Evolutionary conservation across 1,140 invertebrate species (phyloP), one percentile per base, ranked within the genome.

Genomic region (Acromyrmex heyeri): DNA sequence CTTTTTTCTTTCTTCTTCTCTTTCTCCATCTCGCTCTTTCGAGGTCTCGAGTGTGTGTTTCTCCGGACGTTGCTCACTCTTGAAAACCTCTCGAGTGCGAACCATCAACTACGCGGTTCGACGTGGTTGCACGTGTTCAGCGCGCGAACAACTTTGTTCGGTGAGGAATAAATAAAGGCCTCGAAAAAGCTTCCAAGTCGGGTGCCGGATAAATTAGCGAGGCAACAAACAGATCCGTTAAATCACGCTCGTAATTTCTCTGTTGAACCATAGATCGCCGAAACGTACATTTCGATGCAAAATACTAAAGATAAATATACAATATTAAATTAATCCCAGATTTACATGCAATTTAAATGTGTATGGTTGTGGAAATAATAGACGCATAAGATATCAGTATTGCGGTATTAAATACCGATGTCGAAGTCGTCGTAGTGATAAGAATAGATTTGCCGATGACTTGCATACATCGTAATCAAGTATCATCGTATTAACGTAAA

Each of bases 71-170:
- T 83, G 79, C 69, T 73, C 48, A 62, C 44, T 83, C 67, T 83
- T 61, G 82, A 65, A 85, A 85, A 57, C 24, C 75, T 85, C 81
- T 85, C 57, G 70, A 64, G 61, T 76, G 59, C 55, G 59, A 21
- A 85, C 8, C 50, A 70, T 57, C 64, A 81, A 57, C 48, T 21
- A 12, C 53, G 24, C 24, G 48, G 64, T 55, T 14, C 57, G 18
- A 10, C 57, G 34, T 21, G 30, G 18, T 38, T 69, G 48, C 50
- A 18, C 30, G 48, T 34, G 48, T 34, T 65, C 38, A 30, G 7
- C 48, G 77, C 30, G 53, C 64, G 78, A 81, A 70, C 78, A 81
- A 81, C 30, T 59, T 70, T 70, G 78, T 81, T 70, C 64, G 34
- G 10, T 1, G 34, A n/a, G 50, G 21, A 70, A 81, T 81, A 81